Evolutionary conservation across 2,113 vertebrate genomes (phyloP).

Genomic region (Malaclemys terrapin): DNA sequence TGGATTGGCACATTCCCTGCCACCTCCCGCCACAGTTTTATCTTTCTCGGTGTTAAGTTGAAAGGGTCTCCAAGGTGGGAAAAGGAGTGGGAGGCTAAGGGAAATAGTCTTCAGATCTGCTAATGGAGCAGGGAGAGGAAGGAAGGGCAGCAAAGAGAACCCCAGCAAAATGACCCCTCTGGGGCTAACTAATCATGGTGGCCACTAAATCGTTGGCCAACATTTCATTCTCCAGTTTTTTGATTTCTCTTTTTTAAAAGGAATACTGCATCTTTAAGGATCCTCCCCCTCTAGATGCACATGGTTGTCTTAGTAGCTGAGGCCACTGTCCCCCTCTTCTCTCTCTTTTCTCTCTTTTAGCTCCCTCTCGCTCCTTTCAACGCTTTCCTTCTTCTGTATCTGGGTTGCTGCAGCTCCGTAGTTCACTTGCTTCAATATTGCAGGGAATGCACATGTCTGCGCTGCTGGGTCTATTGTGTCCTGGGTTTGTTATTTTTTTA

Average conservation of each 20-base stretch:
- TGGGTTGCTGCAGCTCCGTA: constrained; percentile 71
- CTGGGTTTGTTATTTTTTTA: constrained; percentile 67
- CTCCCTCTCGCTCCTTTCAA: constrained; percentile 62
- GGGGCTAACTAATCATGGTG: constrained; percentile 3
- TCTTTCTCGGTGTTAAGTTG: not conserved
- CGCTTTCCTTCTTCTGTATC: constrained; percentile 69
- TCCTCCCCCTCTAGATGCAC: constrained; percentile 75
- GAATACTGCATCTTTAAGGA: constrained; percentile 82
- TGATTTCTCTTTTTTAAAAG: constrained; percentile 70
- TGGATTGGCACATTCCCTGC: not conserved
- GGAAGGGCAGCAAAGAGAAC: constrained; percentile 22
- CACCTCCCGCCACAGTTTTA: not conserved
- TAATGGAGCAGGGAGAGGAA: not conserved
- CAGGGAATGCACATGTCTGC: constrained; percentile 79
- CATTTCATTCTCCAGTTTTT: constrained; percentile 62
- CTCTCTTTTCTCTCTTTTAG: constrained; percentile 48
- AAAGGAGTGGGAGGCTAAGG: not conserved
- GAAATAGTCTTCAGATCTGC: not conserved
- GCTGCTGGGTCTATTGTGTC: constrained; percentile 77
- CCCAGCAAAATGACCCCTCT: constrained; percentile 32
- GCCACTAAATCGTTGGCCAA: constrained; percentile 24
- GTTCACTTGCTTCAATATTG: constrained; percentile 75
- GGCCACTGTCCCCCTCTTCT: constrained; percentile 77
- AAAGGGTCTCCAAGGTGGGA: not conserved
- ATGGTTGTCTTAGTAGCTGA: constrained; percentile 80